Base-by-base conservation (phyloP, 2,797 vertebrate species). In the Tokudaia muenninki region DNA sequence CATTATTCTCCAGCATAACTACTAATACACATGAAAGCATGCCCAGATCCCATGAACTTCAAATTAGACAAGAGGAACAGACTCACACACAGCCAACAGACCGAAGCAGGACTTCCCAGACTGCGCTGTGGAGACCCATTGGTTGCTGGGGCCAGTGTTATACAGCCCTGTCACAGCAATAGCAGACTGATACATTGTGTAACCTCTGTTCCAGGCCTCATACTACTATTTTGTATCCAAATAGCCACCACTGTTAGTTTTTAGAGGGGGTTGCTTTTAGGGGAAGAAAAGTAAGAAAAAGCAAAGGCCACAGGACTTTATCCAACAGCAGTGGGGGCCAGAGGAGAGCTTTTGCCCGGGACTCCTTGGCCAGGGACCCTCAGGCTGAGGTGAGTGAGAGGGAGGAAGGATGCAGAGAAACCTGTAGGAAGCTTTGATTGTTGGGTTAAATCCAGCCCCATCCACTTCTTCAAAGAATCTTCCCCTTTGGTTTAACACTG, bases 321-420 rank as follows among this genome's bases (percentile, higher is more conserved):
- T 34, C 52, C 82, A 6, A 6, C 13, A 67, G 92, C 16, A 1
- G 26, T 0, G 4, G 34, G 16, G 41, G 61, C 7, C 26, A 3
- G 34, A 0, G 0, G 2, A 37, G n/a, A 22, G 14, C 17, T 47
- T 78, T 8, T 41, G 37, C 0, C 6, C 0, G 24, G 67, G 17
- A n/a, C 4, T 57, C 29, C 1, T 29, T 26, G 47, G 37, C 63
- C 11, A 0, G 47, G 26, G 26, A 16, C 61, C 57, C 3, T 4
- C 0, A 47, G 57, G 74, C 87, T 87, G 10, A 24, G 59, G 37
- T 29, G 4, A 55, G 37, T 0, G 37, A 41, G 26, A 26, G 67
- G 50, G 37, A 78, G 82, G 83, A 67, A 78, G 26, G 1, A 26
- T 0, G 4, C 31, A 9, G 86, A 31, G 55, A 74, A 87, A 10